These are phyloP conservation scores for Drymodes brunneopygia DNA, from an alignment of 2,113 vertebrate species.

Conservation along the genomic window DNA sequence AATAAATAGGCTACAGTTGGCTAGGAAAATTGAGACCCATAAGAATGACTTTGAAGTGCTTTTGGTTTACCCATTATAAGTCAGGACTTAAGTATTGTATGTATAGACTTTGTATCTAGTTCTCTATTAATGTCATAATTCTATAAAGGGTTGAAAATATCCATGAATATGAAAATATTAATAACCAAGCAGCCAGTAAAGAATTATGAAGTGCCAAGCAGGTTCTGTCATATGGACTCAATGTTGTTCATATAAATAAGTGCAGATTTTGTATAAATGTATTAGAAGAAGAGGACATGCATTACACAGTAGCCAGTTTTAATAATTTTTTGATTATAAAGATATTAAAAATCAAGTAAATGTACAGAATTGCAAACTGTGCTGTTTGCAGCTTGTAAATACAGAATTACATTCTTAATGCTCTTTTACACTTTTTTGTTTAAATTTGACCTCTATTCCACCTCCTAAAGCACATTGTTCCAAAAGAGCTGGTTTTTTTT, in stretches of 20 bases:
- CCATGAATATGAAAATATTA: constrained; percentile 3
- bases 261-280: neutral
- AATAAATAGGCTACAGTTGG: constrained; percentile 33
- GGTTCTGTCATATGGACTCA: neutral
- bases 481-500: neutral
- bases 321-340: neutral
- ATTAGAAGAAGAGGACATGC: neutral
- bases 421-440: neutral
- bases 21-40: neutral
- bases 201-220: neutral
- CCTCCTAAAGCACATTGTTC: neutral
- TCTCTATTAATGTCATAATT: neutral
- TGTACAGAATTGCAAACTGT: neutral
- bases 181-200: neutral
- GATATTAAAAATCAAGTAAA: neutral
- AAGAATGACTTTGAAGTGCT: constrained; percentile 31
- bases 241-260: neutral
- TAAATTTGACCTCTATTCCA: constrained; percentile 31
- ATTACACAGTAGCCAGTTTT: neutral
- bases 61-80: neutral
- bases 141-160: neutral
- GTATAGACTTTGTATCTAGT: neutral
- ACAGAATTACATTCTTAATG: neutral
- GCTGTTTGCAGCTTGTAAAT: neutral
- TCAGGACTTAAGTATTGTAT: neutral